These are phyloP conservation scores for Leptinotarsa rubiginosa DNA, from an alignment of 2,888 invertebrate species.

Conservation along the genomic window DNA sequence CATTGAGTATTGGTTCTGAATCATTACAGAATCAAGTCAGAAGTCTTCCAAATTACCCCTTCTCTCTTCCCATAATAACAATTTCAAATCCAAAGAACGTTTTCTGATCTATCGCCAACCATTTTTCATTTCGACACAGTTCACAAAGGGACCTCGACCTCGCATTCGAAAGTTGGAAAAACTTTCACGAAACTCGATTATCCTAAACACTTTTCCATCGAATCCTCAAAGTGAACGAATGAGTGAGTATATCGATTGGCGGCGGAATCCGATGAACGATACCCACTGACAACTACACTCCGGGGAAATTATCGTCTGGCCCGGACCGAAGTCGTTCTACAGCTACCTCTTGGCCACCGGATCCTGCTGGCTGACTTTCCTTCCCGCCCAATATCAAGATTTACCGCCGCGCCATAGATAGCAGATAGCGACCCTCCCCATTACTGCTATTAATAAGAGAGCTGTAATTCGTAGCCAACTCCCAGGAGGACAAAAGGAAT, in stretches of 20 bases:
- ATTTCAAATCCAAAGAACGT: background rate
- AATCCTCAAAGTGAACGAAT: conserved; percentile 36
- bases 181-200: conserved; percentile 35
- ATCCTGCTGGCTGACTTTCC: conserved; percentile 41
- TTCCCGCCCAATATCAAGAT: conserved; percentile 53
- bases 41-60: too few species aligned
- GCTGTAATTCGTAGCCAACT: conserved; percentile 43
- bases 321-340: conserved; percentile 47
- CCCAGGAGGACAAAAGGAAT: conserved; percentile 13
- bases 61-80: background rate
- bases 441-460: conserved; percentile 54
- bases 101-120: background rate
- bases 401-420: conserved; percentile 52
- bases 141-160: conserved; percentile 6
- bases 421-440: conserved; percentile 48
- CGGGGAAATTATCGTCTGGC: conserved; percentile 59
- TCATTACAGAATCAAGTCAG: too few species aligned
- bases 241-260: conserved; percentile 52
- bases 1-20: too few species aligned
- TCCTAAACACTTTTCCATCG: conserved; percentile 37
- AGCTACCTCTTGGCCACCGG: conserved; percentile 46
- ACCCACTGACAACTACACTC: conserved; percentile 60
- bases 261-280: conserved; percentile 55
- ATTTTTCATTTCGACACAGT: conserved; percentile 17
- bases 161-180: conserved; percentile 20